A percentile compares a stretch with the other conserved stretches of the same genome.
These are phyloP conservation scores for Anguilla rostrata DNA, from an alignment of 2,113 vertebrate genomes.

Conservation along the genomic window DNA sequence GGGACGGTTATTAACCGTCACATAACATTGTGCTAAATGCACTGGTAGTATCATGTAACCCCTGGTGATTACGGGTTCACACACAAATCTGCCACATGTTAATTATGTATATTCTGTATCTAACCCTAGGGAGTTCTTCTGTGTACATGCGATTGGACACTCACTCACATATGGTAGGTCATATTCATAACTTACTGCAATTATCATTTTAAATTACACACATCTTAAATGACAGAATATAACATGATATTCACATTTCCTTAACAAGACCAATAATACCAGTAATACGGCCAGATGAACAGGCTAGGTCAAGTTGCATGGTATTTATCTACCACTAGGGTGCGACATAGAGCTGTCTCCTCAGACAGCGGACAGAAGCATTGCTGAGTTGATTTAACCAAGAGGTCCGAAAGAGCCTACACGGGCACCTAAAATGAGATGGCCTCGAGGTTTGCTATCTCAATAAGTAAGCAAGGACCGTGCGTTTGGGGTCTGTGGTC, in stretches of 20 bases:
- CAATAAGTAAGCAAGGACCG: not conserved
- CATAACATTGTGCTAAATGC: not conserved
- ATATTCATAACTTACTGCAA: not conserved
- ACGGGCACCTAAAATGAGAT: no score
- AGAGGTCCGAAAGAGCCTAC: not conserved
- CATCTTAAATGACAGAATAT: not conserved
- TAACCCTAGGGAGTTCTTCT: not conserved
- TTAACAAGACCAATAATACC: not conserved
- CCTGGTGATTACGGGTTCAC: constrained; percentile 7
- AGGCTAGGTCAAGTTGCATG: not conserved
- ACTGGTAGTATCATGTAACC: constrained; percentile 17
- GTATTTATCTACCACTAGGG: not conserved
- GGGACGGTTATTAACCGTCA: constrained; percentile 7
- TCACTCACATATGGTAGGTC: not conserved
- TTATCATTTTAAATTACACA: not conserved
- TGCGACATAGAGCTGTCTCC: not conserved
- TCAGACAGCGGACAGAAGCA: not conserved
- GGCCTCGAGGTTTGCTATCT: constrained; percentile 12
- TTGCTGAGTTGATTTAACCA: not conserved
- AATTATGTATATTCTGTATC: constrained; percentile 12
- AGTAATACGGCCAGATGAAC: not conserved
- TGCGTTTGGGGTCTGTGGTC: no score
- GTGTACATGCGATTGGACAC: not conserved
- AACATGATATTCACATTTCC: not conserved
- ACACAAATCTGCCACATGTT: constrained; percentile 13